Percentiles rank a stretch among this genome's conserved stretches.
phyloP scores from a whole-genome alignment of 2,797 vertebrate genomes.

The Pseudochirops corinnae region DNA sequence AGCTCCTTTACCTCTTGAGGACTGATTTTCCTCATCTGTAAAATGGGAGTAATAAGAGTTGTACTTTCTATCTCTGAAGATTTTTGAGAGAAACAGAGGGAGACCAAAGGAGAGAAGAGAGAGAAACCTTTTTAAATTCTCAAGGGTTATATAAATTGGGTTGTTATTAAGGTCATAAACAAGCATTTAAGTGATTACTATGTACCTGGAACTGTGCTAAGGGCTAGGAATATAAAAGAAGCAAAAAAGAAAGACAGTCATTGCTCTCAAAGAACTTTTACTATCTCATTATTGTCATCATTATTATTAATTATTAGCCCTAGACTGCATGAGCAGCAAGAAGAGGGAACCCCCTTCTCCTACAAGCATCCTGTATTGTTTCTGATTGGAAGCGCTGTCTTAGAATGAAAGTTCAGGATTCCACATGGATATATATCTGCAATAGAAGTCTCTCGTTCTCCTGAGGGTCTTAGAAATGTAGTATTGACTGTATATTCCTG shows the following conservation, averaged over 20 bases:
- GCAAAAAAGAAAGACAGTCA: not conserved
- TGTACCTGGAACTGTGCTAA: not conserved
- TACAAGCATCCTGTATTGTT: constrained; percentile 6
- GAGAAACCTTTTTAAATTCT: not conserved
- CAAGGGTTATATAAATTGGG: not conserved
- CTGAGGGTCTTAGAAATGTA: not conserved
- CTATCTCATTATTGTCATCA: not conserved
- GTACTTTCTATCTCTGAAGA: not conserved
- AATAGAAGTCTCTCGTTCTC: not conserved
- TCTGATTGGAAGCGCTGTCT: not conserved
- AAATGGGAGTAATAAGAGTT: not conserved
- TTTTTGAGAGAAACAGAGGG: not conserved
- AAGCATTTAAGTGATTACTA: not conserved
- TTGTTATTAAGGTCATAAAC: not conserved
- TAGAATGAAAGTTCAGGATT: not conserved
- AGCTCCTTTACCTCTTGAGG: not conserved
- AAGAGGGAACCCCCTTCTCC: not conserved
- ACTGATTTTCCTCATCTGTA: not conserved
- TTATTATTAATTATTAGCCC: not conserved
- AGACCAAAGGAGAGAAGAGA: not conserved
- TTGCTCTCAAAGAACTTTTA: not conserved
- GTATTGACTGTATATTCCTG: not conserved
- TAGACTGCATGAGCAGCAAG: not conserved
- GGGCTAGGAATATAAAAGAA: not conserved
- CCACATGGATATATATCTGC: not conserved